A percentile compares a stretch with the other conserved stretches of the same genome.
phyloP scores from a whole-genome alignment of 2,113 vertebrate species.

The Lota lota region DNA sequence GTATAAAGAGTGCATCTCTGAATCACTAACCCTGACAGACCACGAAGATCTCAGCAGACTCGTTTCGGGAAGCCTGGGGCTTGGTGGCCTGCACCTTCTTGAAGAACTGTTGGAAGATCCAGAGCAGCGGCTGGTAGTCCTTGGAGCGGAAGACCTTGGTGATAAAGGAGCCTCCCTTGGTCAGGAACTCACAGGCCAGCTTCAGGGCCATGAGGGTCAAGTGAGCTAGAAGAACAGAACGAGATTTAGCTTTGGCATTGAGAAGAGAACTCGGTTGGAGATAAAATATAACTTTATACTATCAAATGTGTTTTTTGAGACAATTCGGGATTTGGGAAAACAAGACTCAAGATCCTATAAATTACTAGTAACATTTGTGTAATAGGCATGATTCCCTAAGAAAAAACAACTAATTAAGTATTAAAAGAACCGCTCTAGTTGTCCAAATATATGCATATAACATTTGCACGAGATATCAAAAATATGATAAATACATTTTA shows the following conservation, averaged over 20 bases:
- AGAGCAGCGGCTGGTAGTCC: conserved; percentile 93
- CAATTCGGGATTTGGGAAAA: no score
- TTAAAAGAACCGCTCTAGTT: no score
- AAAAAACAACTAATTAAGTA: no score
- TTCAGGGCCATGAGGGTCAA: conserved; percentile 92
- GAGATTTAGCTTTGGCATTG: background rate
- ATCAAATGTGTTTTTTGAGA: no score
- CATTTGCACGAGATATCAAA: no score
- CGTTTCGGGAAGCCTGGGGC: conserved; percentile 92
- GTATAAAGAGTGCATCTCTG: no score
- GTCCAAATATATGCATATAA: no score
- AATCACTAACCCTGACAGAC: conserved; percentile 87
- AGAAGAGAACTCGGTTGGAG: background rate
- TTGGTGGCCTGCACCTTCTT: conserved; percentile 93
- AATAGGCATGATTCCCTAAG: no score
- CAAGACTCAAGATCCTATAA: no score
- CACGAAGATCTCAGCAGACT: conserved; percentile 98
- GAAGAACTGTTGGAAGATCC: conserved; percentile 98
- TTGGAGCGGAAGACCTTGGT: conserved; percentile 96
- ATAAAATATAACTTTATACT: background rate
- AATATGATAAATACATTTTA: no score
- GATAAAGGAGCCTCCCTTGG: conserved; percentile 90
- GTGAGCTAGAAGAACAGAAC: conserved; percentile 72
- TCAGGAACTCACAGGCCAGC: conserved; percentile 88
- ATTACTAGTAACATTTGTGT: no score